phyloP scores from a whole-genome alignment of 2,113 vertebrate genomes.

The Tympanuchus pallidicinctus region DNA sequence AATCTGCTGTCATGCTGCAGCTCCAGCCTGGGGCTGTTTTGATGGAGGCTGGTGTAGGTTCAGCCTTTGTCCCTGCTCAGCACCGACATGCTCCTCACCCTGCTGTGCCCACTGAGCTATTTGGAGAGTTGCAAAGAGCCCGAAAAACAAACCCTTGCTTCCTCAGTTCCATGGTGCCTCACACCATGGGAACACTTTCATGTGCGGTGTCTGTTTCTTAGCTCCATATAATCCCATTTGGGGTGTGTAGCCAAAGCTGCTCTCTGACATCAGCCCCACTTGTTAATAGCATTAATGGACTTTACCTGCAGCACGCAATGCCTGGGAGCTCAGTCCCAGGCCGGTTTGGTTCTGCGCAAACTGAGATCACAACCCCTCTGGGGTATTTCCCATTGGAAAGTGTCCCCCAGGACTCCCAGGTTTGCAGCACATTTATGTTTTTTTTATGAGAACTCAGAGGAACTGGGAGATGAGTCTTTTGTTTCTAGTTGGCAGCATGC shows the following conservation, averaged over 20 bases:
- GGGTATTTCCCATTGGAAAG: fast-evolving
- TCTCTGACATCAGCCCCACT: slow-evolving; percentile 35
- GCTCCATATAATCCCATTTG: slow-evolving; percentile 46
- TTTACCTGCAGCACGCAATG: background rate
- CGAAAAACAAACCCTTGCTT: background rate
- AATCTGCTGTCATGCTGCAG: slow-evolving; percentile 71
- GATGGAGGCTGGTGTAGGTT: background rate
- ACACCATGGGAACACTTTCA: slow-evolving; percentile 37
- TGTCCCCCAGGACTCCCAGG: background rate
- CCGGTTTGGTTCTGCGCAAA: fast-evolving
- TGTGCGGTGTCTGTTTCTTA: slow-evolving; percentile 21
- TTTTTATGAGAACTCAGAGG: background rate
- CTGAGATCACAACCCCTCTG: background rate
- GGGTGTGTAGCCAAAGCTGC: slow-evolving; percentile 49
- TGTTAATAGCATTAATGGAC: slow-evolving; percentile 50
- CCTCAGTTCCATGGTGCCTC: background rate
- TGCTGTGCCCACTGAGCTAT: slow-evolving; percentile 18
- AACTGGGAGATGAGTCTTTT: background rate
- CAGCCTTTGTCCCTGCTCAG: background rate
- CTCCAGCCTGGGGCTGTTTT: slow-evolving; percentile 1
- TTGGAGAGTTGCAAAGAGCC: slow-evolving; percentile 32
- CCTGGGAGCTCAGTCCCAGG: background rate
- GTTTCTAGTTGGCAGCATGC: background rate
- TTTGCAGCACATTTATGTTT: background rate
- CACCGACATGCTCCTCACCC: background rate